Evolutionary conservation across 2,888 invertebrate genomes (phyloP), one percentile per base, ranked within the genome.

Genomic region (Phoenoteleia sp.): DNA sequence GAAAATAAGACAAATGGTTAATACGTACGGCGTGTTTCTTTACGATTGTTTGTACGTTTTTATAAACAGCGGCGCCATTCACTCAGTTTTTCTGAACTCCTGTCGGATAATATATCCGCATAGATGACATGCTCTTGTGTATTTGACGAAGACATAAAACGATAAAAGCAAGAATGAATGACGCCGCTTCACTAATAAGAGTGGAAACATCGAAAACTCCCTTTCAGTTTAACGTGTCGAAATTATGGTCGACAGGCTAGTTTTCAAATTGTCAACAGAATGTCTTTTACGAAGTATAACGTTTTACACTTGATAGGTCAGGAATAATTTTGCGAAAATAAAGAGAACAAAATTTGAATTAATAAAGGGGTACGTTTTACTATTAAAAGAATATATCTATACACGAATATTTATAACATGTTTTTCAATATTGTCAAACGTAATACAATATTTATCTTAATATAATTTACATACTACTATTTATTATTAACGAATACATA

Each of bases 91-190:
- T 62, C 62, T 74, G 39, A 52, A 74, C 52, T 58, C 52, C 27
- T 62, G 62, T 74, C 74, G 27, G 62, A 74, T 74, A 33, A 74
- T 74, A 74, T 74, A 62, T 74, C 52, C 74, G 7, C 62, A 39
- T 62, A 74, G 74, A 19, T 52, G 60, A 74, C 74, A 62, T 27
- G 39, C 33, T 74, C n/a, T 25, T n/a, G n/a, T 74, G 49, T 62
- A 39, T 74, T 60, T 74, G 62, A 62, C 60, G 39, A 60, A 62
- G 62, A 52, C 36, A 52, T 74, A 52, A 74, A 74, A 62, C 15
- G 62, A 72, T 17, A 36, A 72, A 72, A 47, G 58, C 69, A 56
- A 56, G 25, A 45, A 71, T 56, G 56, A 71, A 71, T 56, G 56
- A 9, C 45, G 56, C 9, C 7, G 15, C n/a, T 27, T 29, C 56